Conservation (phyloP, 2,888 invertebrate species). For the Drosophila ochracea region DNA sequence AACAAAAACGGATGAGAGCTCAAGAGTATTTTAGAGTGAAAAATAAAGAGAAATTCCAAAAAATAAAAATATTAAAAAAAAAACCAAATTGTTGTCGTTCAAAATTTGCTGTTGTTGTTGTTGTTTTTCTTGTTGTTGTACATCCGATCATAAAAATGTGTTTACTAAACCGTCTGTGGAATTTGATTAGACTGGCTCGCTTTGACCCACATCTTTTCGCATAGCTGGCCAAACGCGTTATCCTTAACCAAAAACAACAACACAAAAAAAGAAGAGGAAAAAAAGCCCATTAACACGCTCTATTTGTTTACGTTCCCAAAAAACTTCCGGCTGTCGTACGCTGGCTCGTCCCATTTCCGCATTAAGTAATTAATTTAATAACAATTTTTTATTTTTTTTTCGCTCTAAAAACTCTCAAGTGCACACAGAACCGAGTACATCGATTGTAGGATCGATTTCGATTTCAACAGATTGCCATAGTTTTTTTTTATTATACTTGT, state of each 20-base stretch:
- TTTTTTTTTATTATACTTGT: slow-evolving; percentile 77
- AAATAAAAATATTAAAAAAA: background rate
- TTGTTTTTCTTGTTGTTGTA: background rate
- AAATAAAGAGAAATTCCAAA: slow-evolving; percentile 34
- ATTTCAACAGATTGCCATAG: slow-evolving; percentile 67
- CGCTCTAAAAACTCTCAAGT: slow-evolving; percentile 85
- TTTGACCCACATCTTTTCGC: slow-evolving; percentile 24
- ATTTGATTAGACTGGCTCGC: slow-evolving; percentile 3
- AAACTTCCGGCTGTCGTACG: slow-evolving; percentile 42
- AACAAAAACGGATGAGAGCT: slow-evolving; percentile 69
- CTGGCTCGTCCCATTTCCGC: slow-evolving; percentile 55
- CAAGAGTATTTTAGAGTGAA: slow-evolving; percentile 83
- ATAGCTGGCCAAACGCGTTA: slow-evolving; percentile 13
- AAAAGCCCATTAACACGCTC: slow-evolving; percentile 37
- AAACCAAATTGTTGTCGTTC: background rate
- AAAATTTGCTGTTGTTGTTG: background rate
- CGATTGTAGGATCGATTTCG: slow-evolving; percentile 58
- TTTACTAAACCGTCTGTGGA: background rate
- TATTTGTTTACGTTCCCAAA: slow-evolving; percentile 49
- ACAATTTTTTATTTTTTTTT: slow-evolving; percentile 50
- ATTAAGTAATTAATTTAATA: slow-evolving; percentile 65
- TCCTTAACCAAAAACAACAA: slow-evolving; percentile 13
- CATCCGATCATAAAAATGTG: background rate
- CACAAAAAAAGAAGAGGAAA: background rate
- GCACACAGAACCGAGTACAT: slow-evolving; percentile 45